Conservation (phyloP, 2,888 invertebrate species). For the Pollenia amentaria region DNA sequence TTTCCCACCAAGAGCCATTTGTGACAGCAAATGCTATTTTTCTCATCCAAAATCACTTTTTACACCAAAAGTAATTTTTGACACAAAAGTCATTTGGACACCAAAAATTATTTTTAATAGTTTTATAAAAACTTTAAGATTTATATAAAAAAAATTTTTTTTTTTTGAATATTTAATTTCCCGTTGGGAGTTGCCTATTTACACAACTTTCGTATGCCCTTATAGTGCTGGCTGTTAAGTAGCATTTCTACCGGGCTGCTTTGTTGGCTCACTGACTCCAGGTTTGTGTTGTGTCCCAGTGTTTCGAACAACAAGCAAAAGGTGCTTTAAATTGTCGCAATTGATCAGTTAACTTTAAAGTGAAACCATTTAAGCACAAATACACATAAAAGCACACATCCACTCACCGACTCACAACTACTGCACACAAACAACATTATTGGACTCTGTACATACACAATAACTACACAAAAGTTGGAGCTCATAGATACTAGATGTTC, state of each 20-base stretch:
- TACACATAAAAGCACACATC: neutral
- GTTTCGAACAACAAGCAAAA: slow-evolving; percentile 49
- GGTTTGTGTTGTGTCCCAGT: neutral
- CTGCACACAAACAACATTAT: neutral
- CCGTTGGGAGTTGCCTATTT: too few species aligned
- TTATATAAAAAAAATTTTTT: too few species aligned
- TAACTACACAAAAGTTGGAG: neutral
- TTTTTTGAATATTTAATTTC: too few species aligned
- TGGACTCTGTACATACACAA: neutral
- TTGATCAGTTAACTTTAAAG: slow-evolving; percentile 66
- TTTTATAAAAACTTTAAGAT: too few species aligned
- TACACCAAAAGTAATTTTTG: too few species aligned
- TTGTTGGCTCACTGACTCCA: neutral
- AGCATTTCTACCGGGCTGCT: neutral
- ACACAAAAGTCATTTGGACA: too few species aligned
- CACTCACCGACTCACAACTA: neutral
- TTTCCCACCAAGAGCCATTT: too few species aligned
- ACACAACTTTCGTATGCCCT: too few species aligned
- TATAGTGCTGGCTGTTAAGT: neutral
- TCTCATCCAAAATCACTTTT: too few species aligned
- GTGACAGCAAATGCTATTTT: too few species aligned
- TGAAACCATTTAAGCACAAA: slow-evolving; percentile 54
- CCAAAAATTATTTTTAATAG: too few species aligned
- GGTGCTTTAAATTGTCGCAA: slow-evolving; percentile 63
- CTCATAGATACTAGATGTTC: neutral